A percentile compares a stretch with the other conserved stretches of the same genome.
These are phyloP conservation scores for Hydriomena furcata DNA, from an alignment of 2,888 invertebrate genomes.

Conservation along the genomic window DNA sequence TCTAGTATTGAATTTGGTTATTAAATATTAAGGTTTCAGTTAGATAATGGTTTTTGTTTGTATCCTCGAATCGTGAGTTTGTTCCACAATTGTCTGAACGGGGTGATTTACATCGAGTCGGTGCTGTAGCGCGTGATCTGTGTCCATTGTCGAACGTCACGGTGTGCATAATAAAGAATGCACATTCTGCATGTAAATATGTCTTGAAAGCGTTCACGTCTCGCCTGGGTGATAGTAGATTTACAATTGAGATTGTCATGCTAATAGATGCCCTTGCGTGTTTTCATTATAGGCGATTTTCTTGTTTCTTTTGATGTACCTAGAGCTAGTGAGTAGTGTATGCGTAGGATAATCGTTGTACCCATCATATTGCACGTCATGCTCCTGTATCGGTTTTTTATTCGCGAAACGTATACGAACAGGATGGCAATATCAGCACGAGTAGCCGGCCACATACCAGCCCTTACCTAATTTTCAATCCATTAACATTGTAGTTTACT, in stretches of 20 bases:
- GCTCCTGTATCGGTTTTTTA: too few relatives aligned
- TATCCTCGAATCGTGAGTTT: slow-evolving; percentile 13
- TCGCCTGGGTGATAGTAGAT: slow-evolving; percentile 35
- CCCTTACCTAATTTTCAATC: too few relatives aligned
- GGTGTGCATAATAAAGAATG: slow-evolving; percentile 30
- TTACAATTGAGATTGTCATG: slow-evolving; percentile 30
- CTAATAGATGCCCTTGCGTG: slow-evolving; percentile 34
- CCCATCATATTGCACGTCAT: too few relatives aligned
- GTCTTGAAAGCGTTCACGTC: slow-evolving; percentile 37
- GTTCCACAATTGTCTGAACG: slow-evolving; percentile 46
- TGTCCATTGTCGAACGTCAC: slow-evolving; percentile 53
- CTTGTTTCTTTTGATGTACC: slow-evolving; percentile 1
- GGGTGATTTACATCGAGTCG: slow-evolving; percentile 54
- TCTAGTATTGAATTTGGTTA: slow-evolving; percentile 6
- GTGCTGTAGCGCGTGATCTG: slow-evolving; percentile 46
- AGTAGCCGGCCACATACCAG: too few relatives aligned
- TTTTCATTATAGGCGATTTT: slow-evolving; percentile 10
- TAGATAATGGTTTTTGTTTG: slow-evolving; percentile 4
- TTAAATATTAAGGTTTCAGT: slow-evolving; percentile 5
- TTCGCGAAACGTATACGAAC: too few relatives aligned
- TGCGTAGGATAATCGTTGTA: too few relatives aligned
- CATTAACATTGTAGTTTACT: too few relatives aligned
- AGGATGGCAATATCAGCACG: too few relatives aligned
- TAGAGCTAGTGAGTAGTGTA: too few relatives aligned
- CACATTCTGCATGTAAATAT: slow-evolving; percentile 38